These are phyloP conservation scores for Cyprinella venusta DNA, from an alignment of 2,797 vertebrate genomes.

Conservation along the genomic window DNA sequence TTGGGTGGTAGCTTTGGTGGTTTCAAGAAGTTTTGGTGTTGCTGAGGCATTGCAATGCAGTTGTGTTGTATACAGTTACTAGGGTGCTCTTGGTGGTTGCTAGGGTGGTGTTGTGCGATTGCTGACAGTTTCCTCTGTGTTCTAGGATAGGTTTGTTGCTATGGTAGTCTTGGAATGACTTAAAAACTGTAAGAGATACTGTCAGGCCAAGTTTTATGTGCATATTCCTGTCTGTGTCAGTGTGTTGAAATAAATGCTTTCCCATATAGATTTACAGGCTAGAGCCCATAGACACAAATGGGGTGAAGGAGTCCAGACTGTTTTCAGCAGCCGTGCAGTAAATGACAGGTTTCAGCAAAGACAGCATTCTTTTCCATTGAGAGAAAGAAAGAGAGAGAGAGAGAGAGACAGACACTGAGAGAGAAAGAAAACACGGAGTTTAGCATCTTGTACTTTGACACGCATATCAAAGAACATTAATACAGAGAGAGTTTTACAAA, in stretches of 20 bases:
- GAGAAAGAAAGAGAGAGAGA: neutral
- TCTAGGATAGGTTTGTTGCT: neutral
- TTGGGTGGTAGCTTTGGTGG: neutral
- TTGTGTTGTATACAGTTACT: neutral
- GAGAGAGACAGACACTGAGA: neutral
- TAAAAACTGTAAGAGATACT: neutral
- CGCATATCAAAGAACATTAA: neutral
- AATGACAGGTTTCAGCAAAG: constrained; percentile 53
- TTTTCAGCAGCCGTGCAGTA: constrained; percentile 31
- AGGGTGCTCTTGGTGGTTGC: neutral
- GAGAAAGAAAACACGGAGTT: neutral
- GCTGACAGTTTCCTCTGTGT: neutral
- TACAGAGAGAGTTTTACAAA: neutral
- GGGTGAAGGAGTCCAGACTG: constrained; percentile 24
- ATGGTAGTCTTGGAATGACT: neutral
- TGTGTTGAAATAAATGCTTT: constrained; percentile 7
- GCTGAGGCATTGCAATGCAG: neutral
- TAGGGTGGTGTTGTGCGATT: neutral
- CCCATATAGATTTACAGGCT: constrained; percentile 14
- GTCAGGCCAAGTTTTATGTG: constrained; percentile 1
- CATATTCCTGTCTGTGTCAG: neutral
- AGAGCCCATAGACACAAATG: constrained; percentile 7
- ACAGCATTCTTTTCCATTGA: constrained; percentile 41
- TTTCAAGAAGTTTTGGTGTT: neutral
- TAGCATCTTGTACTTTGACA: constrained; percentile 16